These are phyloP conservation scores for Arctocebus calabarensis DNA, from an alignment of 2,797 vertebrate genomes.

Conservation along the genomic window DNA sequence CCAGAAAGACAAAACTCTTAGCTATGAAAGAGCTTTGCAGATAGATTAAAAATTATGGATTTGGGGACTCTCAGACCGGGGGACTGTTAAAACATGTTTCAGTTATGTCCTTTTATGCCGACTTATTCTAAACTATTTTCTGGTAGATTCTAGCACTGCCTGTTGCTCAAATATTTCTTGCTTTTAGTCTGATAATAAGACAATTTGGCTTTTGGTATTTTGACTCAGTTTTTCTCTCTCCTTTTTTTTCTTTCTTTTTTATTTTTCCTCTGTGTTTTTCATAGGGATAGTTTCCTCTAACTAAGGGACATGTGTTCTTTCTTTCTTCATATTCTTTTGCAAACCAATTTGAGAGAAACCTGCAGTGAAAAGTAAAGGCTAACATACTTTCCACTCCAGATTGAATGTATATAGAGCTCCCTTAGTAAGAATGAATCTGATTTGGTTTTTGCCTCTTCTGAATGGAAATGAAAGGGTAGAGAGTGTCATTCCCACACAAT, in stretches of 20 bases:
- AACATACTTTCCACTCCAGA: background rate
- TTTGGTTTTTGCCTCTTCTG: background rate
- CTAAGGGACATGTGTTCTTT: background rate
- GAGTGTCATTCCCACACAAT: background rate
- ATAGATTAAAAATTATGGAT: background rate
- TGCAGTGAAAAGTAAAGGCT: background rate
- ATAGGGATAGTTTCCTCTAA: background rate
- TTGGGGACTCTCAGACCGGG: background rate
- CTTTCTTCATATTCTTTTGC: background rate
- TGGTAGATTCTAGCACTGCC: background rate
- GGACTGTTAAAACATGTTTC: background rate
- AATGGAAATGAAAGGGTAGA: background rate
- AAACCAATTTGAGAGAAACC: background rate
- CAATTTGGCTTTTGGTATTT: background rate
- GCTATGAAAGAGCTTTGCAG: background rate
- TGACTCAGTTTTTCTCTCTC: background rate
- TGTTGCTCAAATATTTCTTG: background rate
- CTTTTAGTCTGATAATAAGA: background rate
- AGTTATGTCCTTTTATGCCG: background rate
- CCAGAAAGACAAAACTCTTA: background rate
- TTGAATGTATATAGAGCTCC: background rate
- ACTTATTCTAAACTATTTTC: background rate
- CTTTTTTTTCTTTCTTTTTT: background rate
- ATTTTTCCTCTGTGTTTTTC: background rate
- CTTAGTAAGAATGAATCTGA: background rate